These are phyloP conservation scores for Syrista parreyssii DNA, from an alignment of 2,888 invertebrate species.

Conservation along the genomic window DNA sequence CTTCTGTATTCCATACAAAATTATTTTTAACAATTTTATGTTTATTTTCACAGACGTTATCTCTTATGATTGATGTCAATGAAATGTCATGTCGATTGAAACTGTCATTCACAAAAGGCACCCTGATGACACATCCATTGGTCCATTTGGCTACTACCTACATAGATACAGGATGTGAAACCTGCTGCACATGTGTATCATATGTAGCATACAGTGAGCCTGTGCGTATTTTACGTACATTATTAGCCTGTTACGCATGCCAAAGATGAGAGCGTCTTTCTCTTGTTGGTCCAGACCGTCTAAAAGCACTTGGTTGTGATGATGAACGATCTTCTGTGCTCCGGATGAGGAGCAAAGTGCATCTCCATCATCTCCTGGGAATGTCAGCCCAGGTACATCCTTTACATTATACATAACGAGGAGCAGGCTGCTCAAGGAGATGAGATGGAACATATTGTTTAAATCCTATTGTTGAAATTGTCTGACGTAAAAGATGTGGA, in stretches of 20 bases:
- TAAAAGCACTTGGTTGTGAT: constrained; percentile 24
- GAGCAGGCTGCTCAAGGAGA: not conserved
- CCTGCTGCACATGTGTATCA: not conserved
- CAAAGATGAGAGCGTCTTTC: not conserved
- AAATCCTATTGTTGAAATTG: not conserved
- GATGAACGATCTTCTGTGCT: constrained; percentile 22
- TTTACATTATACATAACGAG: not conserved
- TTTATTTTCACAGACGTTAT: too few relatives aligned
- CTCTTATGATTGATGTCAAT: too few relatives aligned
- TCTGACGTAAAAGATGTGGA: not conserved
- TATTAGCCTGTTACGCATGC: not conserved
- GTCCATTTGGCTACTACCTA: not conserved
- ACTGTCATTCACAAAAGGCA: too few relatives aligned
- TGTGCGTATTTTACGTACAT: not conserved
- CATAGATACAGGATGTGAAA: not conserved
- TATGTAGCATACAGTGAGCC: not conserved
- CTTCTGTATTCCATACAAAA: too few relatives aligned
- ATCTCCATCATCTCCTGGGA: not conserved
- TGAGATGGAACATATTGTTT: not conserved
- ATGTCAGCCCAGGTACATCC: not conserved
- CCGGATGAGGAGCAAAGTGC: constrained; percentile 18
- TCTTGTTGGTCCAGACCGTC: constrained; percentile 1
- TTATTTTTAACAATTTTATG: too few relatives aligned
- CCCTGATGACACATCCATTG: too few relatives aligned
- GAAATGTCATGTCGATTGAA: too few relatives aligned